These are phyloP conservation scores for Chymomyza procnemis DNA, from an alignment of 2,888 invertebrate species.

Conservation along the genomic window DNA sequence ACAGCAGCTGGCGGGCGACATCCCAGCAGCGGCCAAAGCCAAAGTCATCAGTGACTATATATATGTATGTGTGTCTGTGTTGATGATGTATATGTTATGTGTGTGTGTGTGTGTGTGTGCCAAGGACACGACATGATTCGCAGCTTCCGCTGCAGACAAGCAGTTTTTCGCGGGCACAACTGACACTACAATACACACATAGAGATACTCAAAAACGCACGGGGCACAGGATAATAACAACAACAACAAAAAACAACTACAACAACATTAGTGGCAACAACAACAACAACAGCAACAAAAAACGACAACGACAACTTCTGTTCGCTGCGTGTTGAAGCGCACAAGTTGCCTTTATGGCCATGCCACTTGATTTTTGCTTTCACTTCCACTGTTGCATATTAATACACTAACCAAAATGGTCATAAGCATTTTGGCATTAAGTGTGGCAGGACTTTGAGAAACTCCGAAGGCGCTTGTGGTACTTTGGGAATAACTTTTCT, in stretches of 20 bases:
- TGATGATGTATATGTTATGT: background rate
- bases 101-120: conserved; percentile 11
- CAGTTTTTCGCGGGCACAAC: background rate
- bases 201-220: background rate
- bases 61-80: background rate
- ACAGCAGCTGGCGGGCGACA: background rate
- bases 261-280: conserved; percentile 14
- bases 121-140: conserved; percentile 39
- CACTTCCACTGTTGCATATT: background rate
- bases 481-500: too few relatives aligned
- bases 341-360: conserved; percentile 54
- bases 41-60: conserved; percentile 4
- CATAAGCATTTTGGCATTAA: background rate
- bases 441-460: background rate
- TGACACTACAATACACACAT: background rate
- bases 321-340: conserved; percentile 35
- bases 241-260: conserved; percentile 26
- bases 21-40: background rate
- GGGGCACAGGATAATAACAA: conserved; percentile 26
- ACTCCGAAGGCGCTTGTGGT: too few relatives aligned
- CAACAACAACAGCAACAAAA: background rate
- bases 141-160: background rate
- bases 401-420: background rate
- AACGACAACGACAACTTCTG: background rate
- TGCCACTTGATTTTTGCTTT: conserved; percentile 19